Evolutionary conservation across 2,797 vertebrate genomes (phyloP), one percentile per base, ranked within the genome.

Genomic region (Peromyscus melanophrys): DNA sequence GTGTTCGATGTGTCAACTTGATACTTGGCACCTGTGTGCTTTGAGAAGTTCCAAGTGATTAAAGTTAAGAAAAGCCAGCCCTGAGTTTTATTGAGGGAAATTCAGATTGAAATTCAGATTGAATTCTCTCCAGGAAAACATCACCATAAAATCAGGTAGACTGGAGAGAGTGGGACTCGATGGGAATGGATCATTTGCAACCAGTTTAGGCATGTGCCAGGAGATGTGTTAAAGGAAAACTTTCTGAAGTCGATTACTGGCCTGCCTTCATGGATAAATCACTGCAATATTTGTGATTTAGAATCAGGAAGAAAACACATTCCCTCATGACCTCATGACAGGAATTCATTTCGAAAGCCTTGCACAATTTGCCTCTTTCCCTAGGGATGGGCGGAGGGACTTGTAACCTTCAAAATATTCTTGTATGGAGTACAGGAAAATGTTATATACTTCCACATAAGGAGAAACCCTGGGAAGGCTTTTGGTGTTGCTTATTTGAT

Each of bases 331-430:
- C 95, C 94, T 97, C 97, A 97, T 96, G 82, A 63, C 17, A 96
- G 89, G 90, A 96, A 95, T 96, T 89, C 97, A 95, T 95, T 96
- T 81, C 43, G 80, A 95, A 84, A 97, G 94, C 11, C 89, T 90
- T 0, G 31, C 37, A 78, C 77, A 46, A 55, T 93, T 95, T 73
- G 37, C 67, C 77, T 93, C 49, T 93, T 73, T 96, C 95, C 90
- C 94, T 71, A 29, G 71, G 95, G 94, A 96, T 95, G 94, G 95
- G 97, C 37, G 93, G 97, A 97, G 96, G 88, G 59, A 81, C 90
- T 94, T 92, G 61, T 65, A 97, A 97, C 94, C 88, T 95, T 96
- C 93, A 95, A 97, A 98, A 95, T 69, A 97, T 97, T 92, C 83
- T 94, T 86, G 52, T 89, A 17, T 95, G 27, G 92, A 96, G 37